Conservation (phyloP, 1,140 invertebrate species). For the Pseudomyrmex flavicornis region DNA sequence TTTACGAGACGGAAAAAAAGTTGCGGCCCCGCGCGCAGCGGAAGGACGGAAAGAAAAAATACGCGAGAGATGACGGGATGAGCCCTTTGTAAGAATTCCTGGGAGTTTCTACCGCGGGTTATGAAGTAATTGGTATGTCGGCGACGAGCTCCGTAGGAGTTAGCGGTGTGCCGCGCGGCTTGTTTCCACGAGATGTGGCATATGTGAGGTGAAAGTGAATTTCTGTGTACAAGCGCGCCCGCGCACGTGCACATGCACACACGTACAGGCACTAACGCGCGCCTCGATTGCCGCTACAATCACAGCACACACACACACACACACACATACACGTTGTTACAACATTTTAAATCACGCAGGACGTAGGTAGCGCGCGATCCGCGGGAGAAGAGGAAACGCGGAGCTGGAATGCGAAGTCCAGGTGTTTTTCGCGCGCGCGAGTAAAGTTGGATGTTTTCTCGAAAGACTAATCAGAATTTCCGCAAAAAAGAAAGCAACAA, state of each 20-base stretch:
- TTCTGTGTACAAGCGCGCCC: slow-evolving; percentile 68
- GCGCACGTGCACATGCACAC: slow-evolving; percentile 53
- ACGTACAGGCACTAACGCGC: slow-evolving; percentile 7
- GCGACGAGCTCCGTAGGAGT: slow-evolving; percentile 60
- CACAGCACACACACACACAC: slow-evolving; percentile 8
- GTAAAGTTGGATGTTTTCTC: neutral
- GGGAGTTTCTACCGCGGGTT: slow-evolving; percentile 58
- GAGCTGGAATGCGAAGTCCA: neutral
- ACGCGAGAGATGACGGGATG: slow-evolving; percentile 30
- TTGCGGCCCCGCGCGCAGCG: slow-evolving; percentile 7
- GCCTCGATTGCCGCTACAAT: slow-evolving; percentile 38
- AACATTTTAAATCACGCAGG: slow-evolving; percentile 56
- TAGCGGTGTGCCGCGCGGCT: slow-evolving; percentile 30
- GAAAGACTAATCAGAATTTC: neutral
- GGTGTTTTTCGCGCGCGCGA: neutral
- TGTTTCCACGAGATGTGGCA: slow-evolving; percentile 62
- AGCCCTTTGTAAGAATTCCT: slow-evolving; percentile 47
- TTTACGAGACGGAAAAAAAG: neutral
- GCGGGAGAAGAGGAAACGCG: neutral
- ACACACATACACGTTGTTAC: slow-evolving; percentile 25
- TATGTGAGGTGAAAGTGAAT: slow-evolving; percentile 79
- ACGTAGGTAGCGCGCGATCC: neutral
- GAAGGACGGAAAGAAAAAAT: neutral
- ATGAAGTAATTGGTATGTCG: slow-evolving; percentile 73
- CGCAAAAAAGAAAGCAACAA: neutral